A percentile compares a stretch with the other conserved stretches of the same genome.
Evolutionary conservation across 2,888 invertebrate genomes (phyloP).

Genomic region (Dicyrtomina minuta): DNA sequence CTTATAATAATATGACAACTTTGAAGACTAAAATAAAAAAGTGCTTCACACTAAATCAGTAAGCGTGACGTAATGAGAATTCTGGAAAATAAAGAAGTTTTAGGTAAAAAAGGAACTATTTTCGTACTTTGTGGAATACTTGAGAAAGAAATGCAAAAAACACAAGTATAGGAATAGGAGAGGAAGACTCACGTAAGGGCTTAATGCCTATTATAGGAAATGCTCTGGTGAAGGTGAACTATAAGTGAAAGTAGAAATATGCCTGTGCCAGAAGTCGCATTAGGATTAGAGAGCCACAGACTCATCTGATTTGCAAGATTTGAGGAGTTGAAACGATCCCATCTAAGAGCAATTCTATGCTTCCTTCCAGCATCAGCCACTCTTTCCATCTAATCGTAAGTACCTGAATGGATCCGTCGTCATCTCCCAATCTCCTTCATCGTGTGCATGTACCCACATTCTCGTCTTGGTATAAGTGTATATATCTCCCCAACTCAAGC

Average conservation of each 20-base stretch:
- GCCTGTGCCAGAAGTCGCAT: constrained; percentile 8
- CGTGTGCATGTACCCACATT: too few relatives aligned
- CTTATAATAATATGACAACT: too few relatives aligned
- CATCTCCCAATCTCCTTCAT: neutral
- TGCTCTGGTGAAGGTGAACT: neutral
- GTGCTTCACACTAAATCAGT: too few relatives aligned
- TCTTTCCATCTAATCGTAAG: constrained; percentile 5
- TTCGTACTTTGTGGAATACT: too few relatives aligned
- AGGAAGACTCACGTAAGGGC: too few relatives aligned
- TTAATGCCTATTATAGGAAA: too few relatives aligned
- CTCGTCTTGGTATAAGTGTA: neutral
- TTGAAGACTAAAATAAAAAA: too few relatives aligned
- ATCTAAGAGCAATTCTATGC: constrained; percentile 25
- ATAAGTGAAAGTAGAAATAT: neutral
- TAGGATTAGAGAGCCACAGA: constrained; percentile 30
- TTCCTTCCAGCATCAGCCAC: constrained; percentile 14
- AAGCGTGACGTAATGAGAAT: neutral
- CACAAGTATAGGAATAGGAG: too few relatives aligned
- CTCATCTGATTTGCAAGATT: constrained; percentile 33
- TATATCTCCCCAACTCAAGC: neutral
- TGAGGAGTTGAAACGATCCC: constrained; percentile 21
- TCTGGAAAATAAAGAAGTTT: neutral
- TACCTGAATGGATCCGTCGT: constrained; percentile 3
- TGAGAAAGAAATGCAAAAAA: neutral
- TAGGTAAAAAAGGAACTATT: too few relatives aligned